These are phyloP conservation scores for Theodoxus fluviatilis DNA, from an alignment of 2,888 invertebrate species.

Conservation along the genomic window DNA sequence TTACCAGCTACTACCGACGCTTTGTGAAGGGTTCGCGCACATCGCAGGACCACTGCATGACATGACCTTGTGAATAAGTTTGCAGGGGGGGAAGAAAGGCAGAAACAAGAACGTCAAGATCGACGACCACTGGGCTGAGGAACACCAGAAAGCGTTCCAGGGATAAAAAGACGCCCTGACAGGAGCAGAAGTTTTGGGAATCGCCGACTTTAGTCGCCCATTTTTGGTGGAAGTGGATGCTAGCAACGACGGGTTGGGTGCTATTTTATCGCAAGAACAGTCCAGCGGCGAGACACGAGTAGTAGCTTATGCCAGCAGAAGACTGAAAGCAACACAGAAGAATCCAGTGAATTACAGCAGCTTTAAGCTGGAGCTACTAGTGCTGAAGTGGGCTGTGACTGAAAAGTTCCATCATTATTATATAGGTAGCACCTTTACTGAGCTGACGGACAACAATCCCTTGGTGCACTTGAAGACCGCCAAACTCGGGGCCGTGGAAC, in stretches of 20 bases:
- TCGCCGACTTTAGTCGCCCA: constrained; percentile 27
- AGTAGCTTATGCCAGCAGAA: constrained; percentile 21
- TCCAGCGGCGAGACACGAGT: constrained; percentile 6
- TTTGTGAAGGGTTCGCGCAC: constrained; percentile 1
- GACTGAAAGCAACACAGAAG: constrained; percentile 21
- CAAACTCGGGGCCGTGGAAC: constrained; percentile 22
- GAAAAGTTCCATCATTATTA: constrained; percentile 10
- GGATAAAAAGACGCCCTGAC: constrained; percentile 21
- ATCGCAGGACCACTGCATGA: constrained; percentile 8
- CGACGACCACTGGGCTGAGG: constrained; percentile 25
- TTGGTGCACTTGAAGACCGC: constrained; percentile 19
- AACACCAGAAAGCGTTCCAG: constrained; percentile 23
- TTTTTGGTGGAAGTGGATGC: constrained; percentile 29
- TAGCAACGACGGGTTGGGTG: constrained; percentile 20
- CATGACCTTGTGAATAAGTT: neutral
- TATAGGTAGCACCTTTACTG: neutral
- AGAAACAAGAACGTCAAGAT: neutral
- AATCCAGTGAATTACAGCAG: constrained; percentile 22
- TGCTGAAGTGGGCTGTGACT: constrained; percentile 13
- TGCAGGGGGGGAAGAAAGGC: neutral
- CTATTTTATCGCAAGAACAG: constrained; percentile 23
- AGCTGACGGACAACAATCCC: constrained; percentile 21
- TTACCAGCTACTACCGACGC: constrained; percentile 21
- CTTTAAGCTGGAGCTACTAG: constrained; percentile 21
- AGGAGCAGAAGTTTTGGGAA: constrained; percentile 23